Evolutionary conservation across 2,797 vertebrate genomes (phyloP).

Genomic region (Sebastes dallii): DNA sequence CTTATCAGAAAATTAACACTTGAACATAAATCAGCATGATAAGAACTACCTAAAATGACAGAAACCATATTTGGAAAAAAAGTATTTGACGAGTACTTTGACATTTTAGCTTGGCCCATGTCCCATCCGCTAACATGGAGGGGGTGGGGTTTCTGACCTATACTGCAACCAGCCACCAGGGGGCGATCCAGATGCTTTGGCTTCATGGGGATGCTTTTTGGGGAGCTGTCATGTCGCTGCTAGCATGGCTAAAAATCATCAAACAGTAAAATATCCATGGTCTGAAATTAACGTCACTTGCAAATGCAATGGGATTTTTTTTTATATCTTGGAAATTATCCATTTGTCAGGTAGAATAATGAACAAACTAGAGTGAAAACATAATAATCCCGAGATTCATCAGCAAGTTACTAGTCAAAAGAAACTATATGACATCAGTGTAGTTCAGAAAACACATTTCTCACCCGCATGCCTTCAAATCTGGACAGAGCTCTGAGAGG

Average conservation of each 20-base stretch:
- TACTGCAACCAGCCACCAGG: too few relatives aligned
- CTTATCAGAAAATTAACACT: too few relatives aligned
- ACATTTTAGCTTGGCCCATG: accelerated
- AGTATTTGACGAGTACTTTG: too few relatives aligned
- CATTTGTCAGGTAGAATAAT: not conserved
- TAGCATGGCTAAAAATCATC: not conserved
- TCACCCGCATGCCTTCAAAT: constrained; percentile 90
- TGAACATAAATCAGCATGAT: too few relatives aligned
- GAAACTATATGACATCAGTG: not conserved
- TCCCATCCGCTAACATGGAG: too few relatives aligned
- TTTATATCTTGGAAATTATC: not conserved
- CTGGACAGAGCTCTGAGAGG: constrained; percentile 84
- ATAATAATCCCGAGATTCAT: not conserved
- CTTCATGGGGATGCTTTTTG: too few relatives aligned
- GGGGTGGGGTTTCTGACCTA: accelerated
- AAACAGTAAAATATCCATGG: not conserved
- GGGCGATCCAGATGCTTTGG: accelerated
- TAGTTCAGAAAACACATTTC: constrained; percentile 23
- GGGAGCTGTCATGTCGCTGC: too few relatives aligned
- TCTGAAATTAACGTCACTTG: not conserved
- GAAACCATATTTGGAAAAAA: too few relatives aligned
- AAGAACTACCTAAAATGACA: too few relatives aligned
- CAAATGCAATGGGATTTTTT: not conserved
- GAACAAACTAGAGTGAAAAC: not conserved
- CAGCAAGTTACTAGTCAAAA: not conserved